Base-by-base conservation (phyloP, 2,113 vertebrate species). In the Muscicapa adusta region DNA sequence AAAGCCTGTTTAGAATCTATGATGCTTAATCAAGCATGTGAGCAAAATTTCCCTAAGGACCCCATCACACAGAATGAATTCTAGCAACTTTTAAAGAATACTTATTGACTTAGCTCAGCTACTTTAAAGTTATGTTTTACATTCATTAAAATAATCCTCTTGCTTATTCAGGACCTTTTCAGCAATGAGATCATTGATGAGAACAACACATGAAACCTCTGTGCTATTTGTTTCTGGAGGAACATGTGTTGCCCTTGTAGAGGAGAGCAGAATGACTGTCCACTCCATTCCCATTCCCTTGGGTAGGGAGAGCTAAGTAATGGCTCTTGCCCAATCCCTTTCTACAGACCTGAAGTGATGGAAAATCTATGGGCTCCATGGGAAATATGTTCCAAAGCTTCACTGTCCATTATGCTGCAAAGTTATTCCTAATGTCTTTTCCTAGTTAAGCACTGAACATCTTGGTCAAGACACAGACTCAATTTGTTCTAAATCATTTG, bases 111-210 rank as follows among this genome's bases (percentile, higher is more conserved):
- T 85, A 89, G 91, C 53, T 87, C 89, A 95, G 50, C 58, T 85
- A 72, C 66, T 81, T 95, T 72, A 81, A 94, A 80, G 56, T 88
- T 67, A 25, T 60, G 65, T 53, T 89, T 92, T 84, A 78, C 36
- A 61, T 29, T 79, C 40, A 88, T 83, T 88, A 88, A 95, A 94
- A 61, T 91, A 94, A 93, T 96, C 54, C 74, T 72, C 74, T 88
- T 82, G 70, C 77, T 94, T 89, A 79, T 90, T 88, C 82, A 85
- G 42, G 70, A 82, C 54, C 81, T 79, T 78, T 93, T 91, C 45
- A 88, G 81, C 90, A 85, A 79, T 96, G 95, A 96, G 92, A 91
- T 96, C 96, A 96, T 65, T 94, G 85, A 96, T 90, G 92, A 95
- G 95, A 95, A 90, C 82, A 95, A 15, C 92, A 96, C 58, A 90